Percentiles rank a stretch among this genome's conserved stretches.
Conservation (phyloP, 2,888 invertebrate species). For the Sphaerophoria taeniata region DNA sequence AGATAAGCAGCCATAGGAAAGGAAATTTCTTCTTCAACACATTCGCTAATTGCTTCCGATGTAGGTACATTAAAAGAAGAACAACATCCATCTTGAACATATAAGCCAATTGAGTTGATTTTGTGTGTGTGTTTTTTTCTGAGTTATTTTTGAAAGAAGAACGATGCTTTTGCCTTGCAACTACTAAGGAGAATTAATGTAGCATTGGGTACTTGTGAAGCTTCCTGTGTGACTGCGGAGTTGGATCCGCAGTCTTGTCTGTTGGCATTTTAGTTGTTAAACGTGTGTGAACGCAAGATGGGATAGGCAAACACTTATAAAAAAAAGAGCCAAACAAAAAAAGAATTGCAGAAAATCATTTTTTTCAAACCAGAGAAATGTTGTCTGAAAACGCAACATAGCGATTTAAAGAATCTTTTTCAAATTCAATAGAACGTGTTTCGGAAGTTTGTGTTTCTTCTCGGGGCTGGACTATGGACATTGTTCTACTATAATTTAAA, state of each 20-base stretch:
- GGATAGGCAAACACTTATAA: neutral
- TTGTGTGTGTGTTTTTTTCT: no score
- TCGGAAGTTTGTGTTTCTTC: no score
- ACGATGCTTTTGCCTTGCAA: neutral
- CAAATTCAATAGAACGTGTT: no score
- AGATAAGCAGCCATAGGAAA: slow-evolving; percentile 49
- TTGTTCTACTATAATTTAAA: no score
- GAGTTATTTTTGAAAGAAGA: slow-evolving; percentile 3
- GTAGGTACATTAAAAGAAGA: slow-evolving; percentile 53
- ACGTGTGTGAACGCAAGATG: slow-evolving; percentile 21
- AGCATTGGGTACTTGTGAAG: neutral
- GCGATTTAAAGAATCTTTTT: no score
- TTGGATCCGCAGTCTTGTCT: no score
- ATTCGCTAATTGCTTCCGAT: slow-evolving; percentile 69
- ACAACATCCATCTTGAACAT: slow-evolving; percentile 49
- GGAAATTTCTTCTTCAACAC: slow-evolving; percentile 61
- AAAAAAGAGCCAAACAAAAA: no score
- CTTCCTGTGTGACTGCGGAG: slow-evolving; percentile 19
- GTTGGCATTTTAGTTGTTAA: slow-evolving; percentile 51
- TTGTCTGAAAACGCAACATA: no score
- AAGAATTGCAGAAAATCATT: no score
- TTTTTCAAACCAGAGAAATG: no score
- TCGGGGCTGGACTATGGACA: no score
- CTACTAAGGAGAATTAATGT: slow-evolving; percentile 29
- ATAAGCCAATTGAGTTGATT: slow-evolving; percentile 29